phyloP scores from a whole-genome alignment of 1,140 invertebrate species.

The Drosophila virilis region DNA sequence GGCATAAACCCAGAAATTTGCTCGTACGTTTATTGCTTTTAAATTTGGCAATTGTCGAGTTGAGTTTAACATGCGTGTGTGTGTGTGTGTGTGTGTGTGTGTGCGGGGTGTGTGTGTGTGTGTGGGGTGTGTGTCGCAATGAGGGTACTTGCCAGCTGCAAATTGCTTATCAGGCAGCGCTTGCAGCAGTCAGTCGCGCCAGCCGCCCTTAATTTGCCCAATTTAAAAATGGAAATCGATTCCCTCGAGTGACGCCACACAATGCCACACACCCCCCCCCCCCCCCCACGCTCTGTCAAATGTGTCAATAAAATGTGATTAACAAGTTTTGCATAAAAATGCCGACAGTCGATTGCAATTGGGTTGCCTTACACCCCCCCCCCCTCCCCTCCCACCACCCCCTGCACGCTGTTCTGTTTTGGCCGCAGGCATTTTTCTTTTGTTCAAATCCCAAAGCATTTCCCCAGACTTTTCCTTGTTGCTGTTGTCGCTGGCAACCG shows the following conservation, averaged over 20 bases:
- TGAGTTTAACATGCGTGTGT: slow-evolving; percentile 28
- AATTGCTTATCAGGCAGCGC: slow-evolving; percentile 74
- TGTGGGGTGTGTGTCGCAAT: slow-evolving; percentile 26
- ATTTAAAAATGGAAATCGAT: slow-evolving; percentile 83
- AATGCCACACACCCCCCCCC: not conserved
- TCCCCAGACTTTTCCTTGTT: not conserved
- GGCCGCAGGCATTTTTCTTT: slow-evolving; percentile 38
- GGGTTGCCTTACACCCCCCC: slow-evolving; percentile 16
- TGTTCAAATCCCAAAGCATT: slow-evolving; percentile 42
- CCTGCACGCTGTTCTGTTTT: not conserved
- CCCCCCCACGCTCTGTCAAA: not conserved
- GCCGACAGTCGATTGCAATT: slow-evolving; percentile 63
- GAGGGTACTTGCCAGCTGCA: slow-evolving; percentile 48
- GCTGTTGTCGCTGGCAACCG: slow-evolving; percentile 57
- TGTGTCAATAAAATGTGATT: slow-evolving; percentile 82
- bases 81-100: slow-evolving; percentile 24
- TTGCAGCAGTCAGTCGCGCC: slow-evolving; percentile 42
- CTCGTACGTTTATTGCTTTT: slow-evolving; percentile 82
- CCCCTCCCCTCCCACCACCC: slow-evolving; percentile 9
- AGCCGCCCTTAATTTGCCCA: slow-evolving; percentile 80
- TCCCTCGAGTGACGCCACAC: slow-evolving; percentile 56
- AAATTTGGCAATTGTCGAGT: slow-evolving; percentile 81
- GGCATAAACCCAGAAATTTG: slow-evolving; percentile 74
- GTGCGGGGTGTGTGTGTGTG: slow-evolving; percentile 25
- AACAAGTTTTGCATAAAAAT: slow-evolving; percentile 79